A percentile compares a stretch with the other conserved stretches of the same genome.
phyloP scores from a whole-genome alignment of 2,113 vertebrate genomes.

The Fulmarus glacialis region DNA sequence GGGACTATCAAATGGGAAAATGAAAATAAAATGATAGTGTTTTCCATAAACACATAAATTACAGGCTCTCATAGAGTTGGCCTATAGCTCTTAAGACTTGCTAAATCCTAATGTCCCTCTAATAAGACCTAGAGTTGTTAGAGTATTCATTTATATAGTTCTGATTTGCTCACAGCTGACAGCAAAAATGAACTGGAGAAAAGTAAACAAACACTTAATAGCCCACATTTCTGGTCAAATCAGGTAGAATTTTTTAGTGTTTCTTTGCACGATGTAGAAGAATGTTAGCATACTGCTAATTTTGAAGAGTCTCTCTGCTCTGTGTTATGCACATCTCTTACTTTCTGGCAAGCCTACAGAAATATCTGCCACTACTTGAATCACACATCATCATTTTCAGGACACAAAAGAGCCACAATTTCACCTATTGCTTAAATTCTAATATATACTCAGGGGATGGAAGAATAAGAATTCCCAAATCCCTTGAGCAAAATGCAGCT shows the following conservation, averaged over 20 bases:
- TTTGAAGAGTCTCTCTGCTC: neutral
- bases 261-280: neutral
- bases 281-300: neutral
- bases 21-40: neutral
- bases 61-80: neutral
- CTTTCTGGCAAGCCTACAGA: neutral
- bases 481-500: neutral
- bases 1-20: neutral
- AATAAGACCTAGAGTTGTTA: neutral
- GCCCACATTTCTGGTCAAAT: neutral
- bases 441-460: neutral
- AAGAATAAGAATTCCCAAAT: neutral
- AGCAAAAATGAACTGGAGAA: neutral
- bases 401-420: neutral
- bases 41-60: neutral
- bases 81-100: neutral
- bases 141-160: neutral
- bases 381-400: neutral
- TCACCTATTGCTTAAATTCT: neutral
- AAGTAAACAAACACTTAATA: neutral
- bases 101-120: neutral
- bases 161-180: neutral
- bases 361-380: neutral
- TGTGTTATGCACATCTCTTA: neutral
- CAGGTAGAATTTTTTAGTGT: neutral